Evolutionary conservation across 2,888 invertebrate species (phyloP).

Genomic region (Pemphredon lugubris): DNA sequence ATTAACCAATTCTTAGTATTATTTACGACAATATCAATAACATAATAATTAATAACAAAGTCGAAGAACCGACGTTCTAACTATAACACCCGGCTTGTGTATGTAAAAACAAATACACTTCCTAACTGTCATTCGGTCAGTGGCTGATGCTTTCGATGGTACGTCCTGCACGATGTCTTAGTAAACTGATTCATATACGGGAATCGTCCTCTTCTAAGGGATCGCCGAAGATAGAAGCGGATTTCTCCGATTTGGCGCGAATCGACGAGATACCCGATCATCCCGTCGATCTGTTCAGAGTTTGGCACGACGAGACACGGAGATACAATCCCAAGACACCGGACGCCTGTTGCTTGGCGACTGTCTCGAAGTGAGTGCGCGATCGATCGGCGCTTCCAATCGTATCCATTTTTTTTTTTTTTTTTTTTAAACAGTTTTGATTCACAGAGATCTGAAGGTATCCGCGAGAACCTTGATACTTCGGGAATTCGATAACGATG

Average conservation of each 20-base stretch:
- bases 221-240: neutral
- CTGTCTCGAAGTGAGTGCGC: constrained; percentile 52
- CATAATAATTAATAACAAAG: too few species aligned
- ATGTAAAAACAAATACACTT: too few species aligned
- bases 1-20: too few species aligned
- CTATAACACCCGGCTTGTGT: too few species aligned
- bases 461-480: constrained; percentile 79
- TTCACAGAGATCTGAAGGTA: constrained; percentile 77
- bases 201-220: constrained; percentile 30
- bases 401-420: too few species aligned
- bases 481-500: constrained; percentile 80
- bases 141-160: constrained; percentile 1
- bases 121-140: too few species aligned
- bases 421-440: neutral
- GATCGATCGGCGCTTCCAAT: constrained; percentile 3
- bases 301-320: constrained; percentile 80
- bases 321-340: constrained; percentile 62
- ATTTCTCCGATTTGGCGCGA: constrained; percentile 74
- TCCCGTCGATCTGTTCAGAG: constrained; percentile 81
- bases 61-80: too few species aligned
- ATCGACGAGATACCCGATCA: constrained; percentile 77
- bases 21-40: too few species aligned
- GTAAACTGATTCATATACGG: constrained; percentile 8
- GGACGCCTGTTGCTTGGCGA: constrained; percentile 54
- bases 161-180: constrained; percentile 12